phyloP scores from a whole-genome alignment of 2,113 vertebrate species.

The Prietella phreatophila region DNA sequence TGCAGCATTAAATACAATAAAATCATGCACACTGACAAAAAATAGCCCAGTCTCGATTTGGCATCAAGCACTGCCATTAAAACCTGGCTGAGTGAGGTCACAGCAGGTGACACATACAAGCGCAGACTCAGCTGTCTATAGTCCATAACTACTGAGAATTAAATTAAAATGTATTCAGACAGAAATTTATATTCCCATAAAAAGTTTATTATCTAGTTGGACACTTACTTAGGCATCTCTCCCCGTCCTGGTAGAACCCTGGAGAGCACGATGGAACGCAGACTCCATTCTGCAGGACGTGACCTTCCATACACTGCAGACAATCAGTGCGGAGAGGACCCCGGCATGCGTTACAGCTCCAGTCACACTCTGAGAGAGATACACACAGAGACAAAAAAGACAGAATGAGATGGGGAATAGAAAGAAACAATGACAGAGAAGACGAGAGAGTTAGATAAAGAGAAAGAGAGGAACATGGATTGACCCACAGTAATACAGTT shows the following conservation, averaged over 20 bases:
- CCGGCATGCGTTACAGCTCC: conserved; percentile 87
- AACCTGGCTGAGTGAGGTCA: conserved; percentile 18
- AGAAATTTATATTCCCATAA: conserved; percentile 25
- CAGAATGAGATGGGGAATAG: not conserved
- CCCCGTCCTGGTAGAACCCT: conserved; percentile 73
- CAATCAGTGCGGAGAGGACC: conserved; percentile 86
- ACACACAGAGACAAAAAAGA: not conserved
- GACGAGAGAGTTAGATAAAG: not conserved
- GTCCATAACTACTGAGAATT: not conserved
- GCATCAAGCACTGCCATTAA: conserved; percentile 33
- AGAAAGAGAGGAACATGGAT: not conserved
- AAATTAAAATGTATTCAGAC: conserved; percentile 27
- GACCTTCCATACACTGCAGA: conserved; percentile 90
- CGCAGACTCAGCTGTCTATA: not conserved
- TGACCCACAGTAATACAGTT: not conserved
- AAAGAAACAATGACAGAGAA: not conserved
- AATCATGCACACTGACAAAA: not conserved
- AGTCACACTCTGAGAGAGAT: conserved; percentile 85
- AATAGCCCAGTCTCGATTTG: conserved; percentile 32
- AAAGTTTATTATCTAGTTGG: conserved; percentile 13
- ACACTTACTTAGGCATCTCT: conserved; percentile 83
- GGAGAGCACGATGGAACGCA: conserved; percentile 79
- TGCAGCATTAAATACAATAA: not conserved
- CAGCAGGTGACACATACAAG: not conserved
- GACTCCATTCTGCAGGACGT: conserved; percentile 78